These are phyloP conservation scores for Neocrepidodera transversa DNA, from an alignment of 2,888 invertebrate species.

Conservation along the genomic window DNA sequence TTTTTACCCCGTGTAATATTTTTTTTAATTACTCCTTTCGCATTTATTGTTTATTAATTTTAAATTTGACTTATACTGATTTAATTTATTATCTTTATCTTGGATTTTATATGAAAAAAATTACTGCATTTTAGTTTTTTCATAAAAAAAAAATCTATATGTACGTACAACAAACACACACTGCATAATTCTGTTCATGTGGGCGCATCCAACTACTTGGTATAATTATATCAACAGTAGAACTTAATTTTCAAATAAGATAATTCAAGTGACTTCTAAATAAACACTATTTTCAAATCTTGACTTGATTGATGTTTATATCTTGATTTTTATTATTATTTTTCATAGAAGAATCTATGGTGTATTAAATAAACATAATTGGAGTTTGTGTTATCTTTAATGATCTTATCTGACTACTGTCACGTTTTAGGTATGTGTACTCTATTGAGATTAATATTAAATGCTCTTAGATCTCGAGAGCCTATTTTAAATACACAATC, in stretches of 20 bases:
- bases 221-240: conserved; percentile 19
- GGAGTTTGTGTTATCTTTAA: not conserved
- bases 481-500: conserved; percentile 22
- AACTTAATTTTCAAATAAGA: conserved; percentile 28
- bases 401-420: not conserved
- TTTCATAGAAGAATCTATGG: not conserved
- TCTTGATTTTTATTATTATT: not conserved
- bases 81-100: too few species aligned
- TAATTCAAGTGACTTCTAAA: conserved; percentile 19
- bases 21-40: too few species aligned
- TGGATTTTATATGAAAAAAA: too few species aligned
- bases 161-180: too few species aligned
- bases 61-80: too few species aligned
- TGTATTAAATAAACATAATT: not conserved
- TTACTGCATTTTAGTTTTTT: too few species aligned
- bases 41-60: too few species aligned
- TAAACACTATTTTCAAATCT: conserved; percentile 13
- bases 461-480: too few species aligned
- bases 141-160: too few species aligned
- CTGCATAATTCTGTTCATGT: conserved; percentile 10
- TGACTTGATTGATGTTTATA: not conserved
- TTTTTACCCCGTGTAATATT: too few species aligned
- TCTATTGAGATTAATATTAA: too few species aligned
- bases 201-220: conserved; percentile 14
- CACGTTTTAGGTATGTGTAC: not conserved